Conservation (phyloP, 1,140 invertebrate genomes). For the Apocrypta bakeri region DNA sequence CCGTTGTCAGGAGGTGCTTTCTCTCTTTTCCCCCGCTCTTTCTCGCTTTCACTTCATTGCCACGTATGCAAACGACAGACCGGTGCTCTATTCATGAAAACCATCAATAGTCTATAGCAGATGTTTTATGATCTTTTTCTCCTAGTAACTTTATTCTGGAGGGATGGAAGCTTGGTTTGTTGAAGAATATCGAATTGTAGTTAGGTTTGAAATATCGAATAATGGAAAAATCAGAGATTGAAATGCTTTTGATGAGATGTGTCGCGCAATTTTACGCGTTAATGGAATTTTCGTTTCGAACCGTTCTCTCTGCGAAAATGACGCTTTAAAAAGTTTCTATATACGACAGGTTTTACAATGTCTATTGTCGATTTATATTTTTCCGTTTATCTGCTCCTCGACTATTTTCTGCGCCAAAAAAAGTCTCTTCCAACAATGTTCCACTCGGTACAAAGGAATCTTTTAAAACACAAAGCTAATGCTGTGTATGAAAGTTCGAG, state of each 20-base stretch:
- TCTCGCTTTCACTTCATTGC: neutral
- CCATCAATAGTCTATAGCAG: constrained; percentile 7
- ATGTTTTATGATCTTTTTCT: constrained; percentile 11
- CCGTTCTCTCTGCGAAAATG: too few species aligned
- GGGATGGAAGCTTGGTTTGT: neutral
- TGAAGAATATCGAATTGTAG: neutral
- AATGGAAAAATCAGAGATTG: too few species aligned
- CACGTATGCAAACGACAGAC: neutral
- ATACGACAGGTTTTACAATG: too few species aligned
- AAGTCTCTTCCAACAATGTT: neutral
- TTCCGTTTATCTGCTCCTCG: neutral
- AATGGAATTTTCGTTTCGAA: too few species aligned
- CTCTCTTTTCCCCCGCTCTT: neutral
- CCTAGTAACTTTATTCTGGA: neutral
- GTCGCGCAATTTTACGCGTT: too few species aligned
- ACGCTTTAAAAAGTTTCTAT: too few species aligned
- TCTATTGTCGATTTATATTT: too few species aligned
- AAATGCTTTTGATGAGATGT: too few species aligned
- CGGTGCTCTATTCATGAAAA: neutral
- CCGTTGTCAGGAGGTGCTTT: constrained; percentile 12
- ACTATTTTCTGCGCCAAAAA: neutral
- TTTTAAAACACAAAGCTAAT: neutral
- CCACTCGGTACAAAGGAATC: neutral
- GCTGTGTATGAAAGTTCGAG: too few species aligned
- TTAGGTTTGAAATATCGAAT: too few species aligned